Conservation (phyloP, 2,797 vertebrate species). For the Chaetophractus vellerosus region DNA sequence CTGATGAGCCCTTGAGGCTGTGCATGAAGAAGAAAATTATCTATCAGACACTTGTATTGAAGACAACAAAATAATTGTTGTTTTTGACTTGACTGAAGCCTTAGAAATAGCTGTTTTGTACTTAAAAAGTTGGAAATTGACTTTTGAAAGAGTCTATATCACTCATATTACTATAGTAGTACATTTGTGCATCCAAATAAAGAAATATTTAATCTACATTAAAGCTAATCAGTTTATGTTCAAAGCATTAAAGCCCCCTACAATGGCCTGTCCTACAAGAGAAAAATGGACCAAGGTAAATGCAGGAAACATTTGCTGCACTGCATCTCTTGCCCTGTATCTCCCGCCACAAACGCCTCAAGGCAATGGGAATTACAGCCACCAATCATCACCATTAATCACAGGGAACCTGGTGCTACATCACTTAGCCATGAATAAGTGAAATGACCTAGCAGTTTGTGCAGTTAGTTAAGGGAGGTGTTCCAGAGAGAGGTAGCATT, state of each 20-base stretch:
- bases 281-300: constrained; percentile 79
- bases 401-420: not conserved
- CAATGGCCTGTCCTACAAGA: constrained; percentile 12
- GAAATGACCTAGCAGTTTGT: constrained; percentile 63
- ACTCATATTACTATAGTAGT: constrained; percentile 9
- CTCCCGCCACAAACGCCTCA: constrained; percentile 42
- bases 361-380: constrained; percentile 72
- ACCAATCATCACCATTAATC: constrained; percentile 66
- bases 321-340: constrained; percentile 37
- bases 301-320: constrained; percentile 50
- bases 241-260: constrained; percentile 11
- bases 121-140: constrained; percentile 56
- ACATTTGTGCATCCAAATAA: constrained; percentile 57
- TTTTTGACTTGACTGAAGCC: constrained; percentile 61
- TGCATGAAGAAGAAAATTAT: constrained; percentile 67
- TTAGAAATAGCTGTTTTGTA: constrained; percentile 67
- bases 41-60: constrained; percentile 26
- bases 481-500: constrained; percentile 36
- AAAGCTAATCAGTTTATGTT: constrained; percentile 52
- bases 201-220: constrained; percentile 62
- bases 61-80: constrained; percentile 73
- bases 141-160: constrained; percentile 56
- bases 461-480: constrained; percentile 39
- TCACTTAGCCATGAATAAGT: constrained; percentile 72
- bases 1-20: constrained; percentile 73